Evolutionary conservation across 92 coral and sea anemone species (phyloP), one percentile per base, ranked within the genome.

Genomic region (Phenganax subtilis): DNA sequence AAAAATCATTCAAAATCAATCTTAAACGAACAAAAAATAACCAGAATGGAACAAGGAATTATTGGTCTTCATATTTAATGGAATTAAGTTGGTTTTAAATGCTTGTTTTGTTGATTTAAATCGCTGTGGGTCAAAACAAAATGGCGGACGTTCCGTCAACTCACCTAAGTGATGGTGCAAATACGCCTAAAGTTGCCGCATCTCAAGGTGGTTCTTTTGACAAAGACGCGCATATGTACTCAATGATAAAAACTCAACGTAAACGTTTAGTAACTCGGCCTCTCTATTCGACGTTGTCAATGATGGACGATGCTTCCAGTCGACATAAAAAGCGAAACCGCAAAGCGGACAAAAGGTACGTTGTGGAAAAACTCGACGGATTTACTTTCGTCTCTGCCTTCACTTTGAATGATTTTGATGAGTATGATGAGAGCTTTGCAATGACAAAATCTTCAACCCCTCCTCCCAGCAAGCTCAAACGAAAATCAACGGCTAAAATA

Each of bases 351-450:
- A 79, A 79, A 29, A 47, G 74, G 10, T 53, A 20, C 29, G 51
- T 79, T 1, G 37, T 54, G 31, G 83, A 79, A 27, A 79, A 14
- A 79, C 15, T 79, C 9, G 71, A 65, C 53, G 74, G 74, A 17
- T 79, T 79, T 54, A 28, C 56, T 8, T 79, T 79, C 54, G 73
- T 64, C 31, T 79, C 83, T 2, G 83, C 83, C 0, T 79, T 79
- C 12, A 63, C 83, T 1, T 51, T 79, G 51, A 54, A 63, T 31
- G 83, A 79, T 64, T 79, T 79, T 31, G 74, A 79, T 68, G 62
- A 63, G 16, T 64, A 63, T 30, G 74, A 62, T n/a, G 10, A 59
- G 54, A 64, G 37, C 53, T 9, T 53, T 2, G 73, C 47, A 3
- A 29, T 30, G 54, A 37, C 47, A 5, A 37, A 37, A 5, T 37